A percentile compares a stretch with the other conserved stretches of the same genome.
phyloP scores from a whole-genome alignment of 2,113 vertebrate genomes.

The Steatornis caripensis region DNA sequence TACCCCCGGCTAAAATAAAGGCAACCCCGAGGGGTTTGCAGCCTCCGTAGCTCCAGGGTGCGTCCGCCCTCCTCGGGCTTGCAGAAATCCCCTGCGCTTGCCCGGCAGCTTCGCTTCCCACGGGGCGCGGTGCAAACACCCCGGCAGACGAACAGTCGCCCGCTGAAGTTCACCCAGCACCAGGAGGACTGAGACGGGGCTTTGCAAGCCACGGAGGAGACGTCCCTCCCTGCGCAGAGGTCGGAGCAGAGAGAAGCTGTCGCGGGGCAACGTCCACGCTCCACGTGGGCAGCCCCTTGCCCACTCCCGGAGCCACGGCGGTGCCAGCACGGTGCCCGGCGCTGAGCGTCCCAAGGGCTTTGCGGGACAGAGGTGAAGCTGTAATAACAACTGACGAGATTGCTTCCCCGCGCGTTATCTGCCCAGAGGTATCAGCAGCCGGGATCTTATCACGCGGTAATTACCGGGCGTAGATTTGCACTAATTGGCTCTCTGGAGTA shows the following conservation, averaged over 20 bases:
- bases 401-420: slow-evolving; percentile 15
- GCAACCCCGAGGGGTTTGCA: neutral
- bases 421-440: slow-evolving; percentile 24
- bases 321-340: rapidly evolving
- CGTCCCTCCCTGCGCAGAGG: rapidly evolving
- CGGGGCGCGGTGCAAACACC: rapidly evolving
- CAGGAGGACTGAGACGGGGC: rapidly evolving
- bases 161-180: rapidly evolving
- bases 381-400: neutral
- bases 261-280: rapidly evolving
- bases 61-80: neutral
- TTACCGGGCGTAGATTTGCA: slow-evolving; percentile 61
- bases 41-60: rapidly evolving
- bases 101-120: neutral
- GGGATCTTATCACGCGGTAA: slow-evolving; percentile 58
- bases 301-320: rapidly evolving
- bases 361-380: neutral
- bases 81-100: rapidly evolving
- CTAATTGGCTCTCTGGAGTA: slow-evolving; percentile 77
- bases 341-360: neutral
- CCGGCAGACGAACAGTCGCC: rapidly evolving
- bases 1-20: rapidly evolving
- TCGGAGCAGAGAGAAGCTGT: neutral
- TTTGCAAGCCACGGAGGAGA: rapidly evolving
- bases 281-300: neutral